Evolutionary conservation across 2,113 vertebrate genomes (phyloP).

Genomic region (Symphodus melops): DNA sequence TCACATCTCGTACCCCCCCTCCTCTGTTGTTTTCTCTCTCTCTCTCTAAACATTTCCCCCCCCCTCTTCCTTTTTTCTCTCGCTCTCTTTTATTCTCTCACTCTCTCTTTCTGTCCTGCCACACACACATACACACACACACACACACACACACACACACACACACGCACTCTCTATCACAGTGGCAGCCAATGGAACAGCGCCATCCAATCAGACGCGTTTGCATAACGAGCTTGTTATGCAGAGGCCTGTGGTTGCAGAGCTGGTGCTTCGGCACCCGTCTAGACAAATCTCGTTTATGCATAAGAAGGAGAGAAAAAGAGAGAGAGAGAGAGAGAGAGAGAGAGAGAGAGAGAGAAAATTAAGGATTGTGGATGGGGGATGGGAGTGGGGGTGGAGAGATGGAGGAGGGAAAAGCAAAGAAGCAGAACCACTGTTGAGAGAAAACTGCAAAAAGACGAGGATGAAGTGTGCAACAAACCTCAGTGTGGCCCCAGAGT

Average conservation of each 20-base stretch:
- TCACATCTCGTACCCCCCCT: slow-evolving; percentile 53
- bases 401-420: slow-evolving; percentile 55
- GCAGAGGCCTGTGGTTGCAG: slow-evolving; percentile 83
- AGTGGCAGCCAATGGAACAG: slow-evolving; percentile 82
- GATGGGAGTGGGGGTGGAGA: slow-evolving; percentile 58
- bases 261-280: slow-evolving; percentile 75
- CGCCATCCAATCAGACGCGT: slow-evolving; percentile 85
- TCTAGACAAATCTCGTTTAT: slow-evolving; percentile 88
- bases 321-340: slow-evolving; percentile 35
- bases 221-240: slow-evolving; percentile 88
- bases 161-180: slow-evolving; percentile 49
- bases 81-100: slow-evolving; percentile 27
- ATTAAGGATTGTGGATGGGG: slow-evolving; percentile 66
- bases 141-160: too few species aligned
- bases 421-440: slow-evolving; percentile 63
- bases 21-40: slow-evolving; percentile 56
- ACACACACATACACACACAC: slow-evolving; percentile 18
- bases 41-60: slow-evolving; percentile 50
- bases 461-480: slow-evolving; percentile 51
- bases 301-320: slow-evolving; percentile 68
- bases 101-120: slow-evolving; percentile 36
- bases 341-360: slow-evolving; percentile 41
- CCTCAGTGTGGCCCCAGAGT: slow-evolving; percentile 48
- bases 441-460: slow-evolving; percentile 58
- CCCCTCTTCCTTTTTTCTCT: slow-evolving; percentile 22